Conservation (phyloP, 2,888 invertebrate genomes). For the Mimas tiliae region DNA sequence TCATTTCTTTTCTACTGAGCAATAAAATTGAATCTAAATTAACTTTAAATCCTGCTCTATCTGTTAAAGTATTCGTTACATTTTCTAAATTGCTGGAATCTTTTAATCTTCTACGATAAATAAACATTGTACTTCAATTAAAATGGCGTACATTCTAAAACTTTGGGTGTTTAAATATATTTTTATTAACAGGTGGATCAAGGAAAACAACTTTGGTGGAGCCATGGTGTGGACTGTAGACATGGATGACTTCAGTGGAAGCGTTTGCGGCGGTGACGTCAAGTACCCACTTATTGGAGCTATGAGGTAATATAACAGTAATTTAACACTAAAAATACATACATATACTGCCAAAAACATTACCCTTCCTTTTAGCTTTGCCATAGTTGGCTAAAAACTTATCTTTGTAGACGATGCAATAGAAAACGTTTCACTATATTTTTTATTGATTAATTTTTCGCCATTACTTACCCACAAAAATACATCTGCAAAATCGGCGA, state of each 20-base stretch:
- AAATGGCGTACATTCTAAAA: background rate
- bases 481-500: too few species aligned
- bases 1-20: background rate
- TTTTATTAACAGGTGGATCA: slow-evolving; percentile 87
- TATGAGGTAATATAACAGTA: slow-evolving; percentile 86
- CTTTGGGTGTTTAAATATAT: background rate
- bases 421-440: too few species aligned
- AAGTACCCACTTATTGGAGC: slow-evolving; percentile 96
- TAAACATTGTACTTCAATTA: background rate
- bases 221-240: slow-evolving; percentile 98
- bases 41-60: background rate
- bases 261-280: slow-evolving; percentile 91
- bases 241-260: slow-evolving; percentile 96
- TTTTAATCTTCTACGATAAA: background rate
- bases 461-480: too few species aligned
- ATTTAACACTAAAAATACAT: background rate
- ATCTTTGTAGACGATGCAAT: too few species aligned
- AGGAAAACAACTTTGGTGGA: slow-evolving; percentile 93
- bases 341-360: too few species aligned
- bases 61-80: background rate
- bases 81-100: slow-evolving; percentile 5
- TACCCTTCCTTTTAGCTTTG: too few species aligned
- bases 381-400: too few species aligned
- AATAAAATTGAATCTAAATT: slow-evolving; percentile 11
- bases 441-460: too few species aligned